Base-by-base conservation (phyloP, 2,888 invertebrate genomes). In the Platynereis dumerilii region DNA sequence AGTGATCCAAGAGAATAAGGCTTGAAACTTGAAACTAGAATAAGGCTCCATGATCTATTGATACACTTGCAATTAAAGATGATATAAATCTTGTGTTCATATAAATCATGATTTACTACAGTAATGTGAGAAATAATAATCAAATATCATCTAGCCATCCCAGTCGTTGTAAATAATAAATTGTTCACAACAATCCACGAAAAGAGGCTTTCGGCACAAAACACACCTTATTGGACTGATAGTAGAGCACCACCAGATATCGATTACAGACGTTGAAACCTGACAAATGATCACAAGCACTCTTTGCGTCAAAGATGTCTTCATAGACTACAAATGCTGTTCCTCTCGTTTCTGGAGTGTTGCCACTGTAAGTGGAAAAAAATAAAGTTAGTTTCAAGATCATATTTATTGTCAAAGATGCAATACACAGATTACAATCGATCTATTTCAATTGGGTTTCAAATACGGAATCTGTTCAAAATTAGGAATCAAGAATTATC, bases 271-370 rank as follows among this genome's bases (percentile, higher is more conserved):
- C 98, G 84, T 99, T 99, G 85, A 99, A 99, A 10, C 99, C 99
- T 63, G 96, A 96, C 62, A 99, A 87, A 85, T 99, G 98, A 84
- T 99, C 99, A 85, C 99, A 99, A 2, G 99, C 99, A 87, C 98
- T 98, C 86, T 99, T 99, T 0, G 99, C 99, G 88, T 99, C 99
- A 87, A 99, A 99, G 78, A 99, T 99, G 82, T 99, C 99, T 86
- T 99, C 99, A 85, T 97, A 99, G 0, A 99, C 96, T 57, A 99
- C 97, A 88, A 98, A 99, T 22, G 99, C 99, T 39, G 99, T 99
- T 60, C 99, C 99, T 84, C 96, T 89, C 0, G 97, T 96, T 85
- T 99, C 98, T 17, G 96, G 93, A 27, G 97, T 98, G 80, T 96
- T 98, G 0, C 98, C 98, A 39, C 87, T 95, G 85, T 7, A 59